Evolutionary conservation across 1,140 invertebrate genomes (phyloP).

Genomic region (Drosophila rufa): DNA sequence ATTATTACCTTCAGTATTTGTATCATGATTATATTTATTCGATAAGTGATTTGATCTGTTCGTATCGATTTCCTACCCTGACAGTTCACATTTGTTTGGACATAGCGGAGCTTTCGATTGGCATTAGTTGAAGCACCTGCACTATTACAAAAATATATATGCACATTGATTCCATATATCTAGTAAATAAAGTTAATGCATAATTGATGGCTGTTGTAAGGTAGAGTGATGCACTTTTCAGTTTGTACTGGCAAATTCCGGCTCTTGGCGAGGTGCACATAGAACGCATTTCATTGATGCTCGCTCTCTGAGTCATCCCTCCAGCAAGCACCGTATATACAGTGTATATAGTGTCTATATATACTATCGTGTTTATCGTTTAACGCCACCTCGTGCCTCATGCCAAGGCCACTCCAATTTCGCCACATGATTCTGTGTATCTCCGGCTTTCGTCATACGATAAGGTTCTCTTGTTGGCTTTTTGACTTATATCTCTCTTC

Average conservation of each 20-base stretch:
- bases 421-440: constrained; percentile 44
- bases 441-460: constrained; percentile 54
- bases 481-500: constrained; percentile 28
- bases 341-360: constrained; percentile 23
- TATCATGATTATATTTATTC: constrained; percentile 13
- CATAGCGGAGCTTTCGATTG: constrained; percentile 7
- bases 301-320: constrained; percentile 62
- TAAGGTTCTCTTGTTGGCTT: constrained; percentile 40
- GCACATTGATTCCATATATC: constrained; percentile 14
- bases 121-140: constrained; percentile 38
- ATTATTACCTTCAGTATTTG: too few relatives aligned
- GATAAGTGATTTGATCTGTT: constrained; percentile 27
- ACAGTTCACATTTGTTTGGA: neutral
- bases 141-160: constrained; percentile 32
- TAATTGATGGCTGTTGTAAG: constrained; percentile 29
- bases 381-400: constrained; percentile 26
- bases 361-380: constrained; percentile 38
- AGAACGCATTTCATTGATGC: constrained; percentile 24
- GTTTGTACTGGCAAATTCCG: constrained; percentile 68
- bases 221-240: constrained; percentile 57
- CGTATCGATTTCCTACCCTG: constrained; percentile 5
- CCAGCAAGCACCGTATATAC: constrained; percentile 31
- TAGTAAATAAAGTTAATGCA: constrained; percentile 19
- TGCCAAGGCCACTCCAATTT: constrained; percentile 70
- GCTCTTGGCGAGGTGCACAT: constrained; percentile 40